These are phyloP conservation scores for Microcebus murinus DNA, from an alignment of 2,113 vertebrate genomes.

Conservation along the genomic window DNA sequence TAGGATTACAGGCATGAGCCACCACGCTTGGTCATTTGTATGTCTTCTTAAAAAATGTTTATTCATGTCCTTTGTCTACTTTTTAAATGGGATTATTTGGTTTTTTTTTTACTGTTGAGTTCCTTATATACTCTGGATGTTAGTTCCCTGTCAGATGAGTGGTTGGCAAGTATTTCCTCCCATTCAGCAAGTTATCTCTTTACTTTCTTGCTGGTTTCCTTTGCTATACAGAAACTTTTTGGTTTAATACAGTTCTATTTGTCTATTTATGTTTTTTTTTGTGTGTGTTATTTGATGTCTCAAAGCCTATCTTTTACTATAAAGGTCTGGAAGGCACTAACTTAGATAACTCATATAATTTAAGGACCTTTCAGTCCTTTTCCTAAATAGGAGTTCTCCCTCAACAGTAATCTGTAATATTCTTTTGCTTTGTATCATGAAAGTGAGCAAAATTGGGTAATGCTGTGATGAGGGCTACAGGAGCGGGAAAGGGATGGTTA, in stretches of 20 bases:
- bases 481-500: neutral
- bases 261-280: neutral
- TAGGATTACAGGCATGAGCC: too few relatives aligned
- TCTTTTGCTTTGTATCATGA: neutral
- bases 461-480: neutral
- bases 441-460: neutral
- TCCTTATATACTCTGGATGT: neutral
- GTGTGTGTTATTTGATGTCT: neutral
- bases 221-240: neutral
- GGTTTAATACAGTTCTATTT: neutral
- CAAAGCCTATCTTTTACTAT: neutral
- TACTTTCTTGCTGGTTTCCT: neutral
- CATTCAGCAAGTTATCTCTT: neutral
- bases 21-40: neutral
- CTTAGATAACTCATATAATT: neutral
- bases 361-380: neutral
- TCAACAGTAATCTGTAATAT: neutral
- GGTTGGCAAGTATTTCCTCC: neutral
- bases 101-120: neutral
- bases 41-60: neutral
- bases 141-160: neutral
- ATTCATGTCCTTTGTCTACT: neutral
- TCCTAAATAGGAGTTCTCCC: neutral
- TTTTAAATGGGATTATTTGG: neutral
- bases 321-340: neutral